A percentile compares a stretch with the other conserved stretches of the same genome.
These are phyloP conservation scores for Heliothis peltigera DNA, from an alignment of 2,888 invertebrate genomes.

Conservation along the genomic window DNA sequence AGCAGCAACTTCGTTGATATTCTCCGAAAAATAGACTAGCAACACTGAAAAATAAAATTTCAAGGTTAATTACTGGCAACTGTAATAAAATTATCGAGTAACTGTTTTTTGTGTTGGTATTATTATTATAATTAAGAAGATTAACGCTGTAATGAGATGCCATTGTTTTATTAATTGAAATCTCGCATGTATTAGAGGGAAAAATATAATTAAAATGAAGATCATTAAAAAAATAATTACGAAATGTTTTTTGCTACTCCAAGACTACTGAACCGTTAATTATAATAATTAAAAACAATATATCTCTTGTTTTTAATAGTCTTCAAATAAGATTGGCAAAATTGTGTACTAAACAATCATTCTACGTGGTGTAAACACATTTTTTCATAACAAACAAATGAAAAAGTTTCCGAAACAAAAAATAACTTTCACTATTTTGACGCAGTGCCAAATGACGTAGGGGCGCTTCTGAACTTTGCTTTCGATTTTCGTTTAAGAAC, in stretches of 20 bases:
- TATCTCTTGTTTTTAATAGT: too few relatives aligned
- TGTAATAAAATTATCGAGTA: not conserved
- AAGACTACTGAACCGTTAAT: too few relatives aligned
- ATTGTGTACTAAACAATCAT: slow-evolving; percentile 24
- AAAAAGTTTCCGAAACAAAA: slow-evolving; percentile 26
- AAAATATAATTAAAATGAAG: too few relatives aligned
- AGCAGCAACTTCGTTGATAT: slow-evolving; percentile 96
- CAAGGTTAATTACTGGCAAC: slow-evolving; percentile 34
- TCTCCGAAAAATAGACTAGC: slow-evolving; percentile 96
- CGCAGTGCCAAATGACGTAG: slow-evolving; percentile 47
- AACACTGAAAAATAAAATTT: slow-evolving; percentile 91
- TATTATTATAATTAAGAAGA: slow-evolving; percentile 2
- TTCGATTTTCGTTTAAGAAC: slow-evolving; percentile 27
- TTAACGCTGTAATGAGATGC: too few relatives aligned
- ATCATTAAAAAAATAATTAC: too few relatives aligned
- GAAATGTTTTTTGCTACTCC: too few relatives aligned
- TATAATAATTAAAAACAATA: too few relatives aligned
- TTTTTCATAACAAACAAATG: slow-evolving; percentile 11
- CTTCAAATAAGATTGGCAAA: slow-evolving; percentile 7
- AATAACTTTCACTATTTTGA: slow-evolving; percentile 52
- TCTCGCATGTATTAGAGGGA: too few relatives aligned
- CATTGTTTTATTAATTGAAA: too few relatives aligned
- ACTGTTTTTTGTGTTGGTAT: not conserved
- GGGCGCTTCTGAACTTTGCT: slow-evolving; percentile 23
- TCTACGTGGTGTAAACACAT: not conserved